Evolutionary conservation across 1,140 invertebrate species (phyloP).

Genomic region (Parapsyche elsis): DNA sequence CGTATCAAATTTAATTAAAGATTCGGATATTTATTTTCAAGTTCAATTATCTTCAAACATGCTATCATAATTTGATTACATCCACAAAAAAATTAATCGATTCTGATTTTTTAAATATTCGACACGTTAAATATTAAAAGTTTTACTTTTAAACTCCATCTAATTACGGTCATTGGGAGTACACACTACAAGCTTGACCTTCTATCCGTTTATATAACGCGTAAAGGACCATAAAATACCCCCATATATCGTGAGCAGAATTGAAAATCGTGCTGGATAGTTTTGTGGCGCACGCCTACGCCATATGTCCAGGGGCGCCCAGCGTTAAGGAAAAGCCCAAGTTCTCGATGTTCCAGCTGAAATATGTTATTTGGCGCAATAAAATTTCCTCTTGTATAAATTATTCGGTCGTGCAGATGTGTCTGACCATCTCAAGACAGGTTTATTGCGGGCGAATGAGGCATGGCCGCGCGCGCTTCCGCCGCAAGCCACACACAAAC

Average conservation of each 20-base stretch:
- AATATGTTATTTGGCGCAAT: conserved; percentile 46
- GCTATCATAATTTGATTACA: too few species aligned
- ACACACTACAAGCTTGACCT: too few species aligned
- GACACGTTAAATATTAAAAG: too few species aligned
- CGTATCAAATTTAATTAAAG: too few species aligned
- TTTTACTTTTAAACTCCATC: too few species aligned
- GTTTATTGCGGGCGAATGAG: conserved; percentile 50
- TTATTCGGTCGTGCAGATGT: conserved; percentile 40
- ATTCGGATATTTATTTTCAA: too few species aligned
- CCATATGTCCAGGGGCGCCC: conserved; percentile 20
- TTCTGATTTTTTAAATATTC: too few species aligned
- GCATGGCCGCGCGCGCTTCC: conserved; percentile 16
- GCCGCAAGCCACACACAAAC: conserved; percentile 28
- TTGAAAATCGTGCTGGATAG: background rate
- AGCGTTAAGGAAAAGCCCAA: background rate
- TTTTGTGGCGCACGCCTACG: background rate
- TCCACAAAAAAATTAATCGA: too few species aligned
- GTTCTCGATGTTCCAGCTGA: conserved; percentile 19
- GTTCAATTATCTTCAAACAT: too few species aligned
- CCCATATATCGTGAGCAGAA: background rate
- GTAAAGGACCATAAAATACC: too few species aligned
- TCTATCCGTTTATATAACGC: too few species aligned
- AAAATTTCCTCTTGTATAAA: conserved; percentile 41
- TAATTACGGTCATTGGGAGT: too few species aligned
- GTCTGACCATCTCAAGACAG: conserved; percentile 55